Conservation (phyloP, 2,797 vertebrate genomes). For the Enteromius argenteus region DNA sequence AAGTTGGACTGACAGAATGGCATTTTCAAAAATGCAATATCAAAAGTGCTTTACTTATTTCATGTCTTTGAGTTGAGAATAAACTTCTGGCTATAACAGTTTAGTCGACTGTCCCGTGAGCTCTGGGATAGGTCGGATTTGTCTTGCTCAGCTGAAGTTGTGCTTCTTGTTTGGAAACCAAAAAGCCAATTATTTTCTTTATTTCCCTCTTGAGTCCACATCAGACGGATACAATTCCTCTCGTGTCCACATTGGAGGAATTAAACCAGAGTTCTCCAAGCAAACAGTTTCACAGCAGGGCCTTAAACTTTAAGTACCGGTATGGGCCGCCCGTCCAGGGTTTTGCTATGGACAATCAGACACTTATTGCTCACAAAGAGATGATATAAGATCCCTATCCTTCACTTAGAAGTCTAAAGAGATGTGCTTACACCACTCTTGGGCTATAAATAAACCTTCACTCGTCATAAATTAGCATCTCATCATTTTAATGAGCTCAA, state of each 20-base stretch:
- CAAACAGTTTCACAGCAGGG: neutral
- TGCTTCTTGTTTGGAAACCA: constrained; percentile 30
- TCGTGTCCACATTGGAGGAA: neutral
- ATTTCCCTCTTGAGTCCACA: constrained; percentile 22
- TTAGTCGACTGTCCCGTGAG: neutral
- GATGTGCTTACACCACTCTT: constrained; percentile 43
- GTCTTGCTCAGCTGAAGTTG: constrained; percentile 32
- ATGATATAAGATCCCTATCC: constrained; percentile 13
- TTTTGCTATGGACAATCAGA: constrained; percentile 9
- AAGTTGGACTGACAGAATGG: neutral
- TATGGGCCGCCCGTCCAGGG: neutral
- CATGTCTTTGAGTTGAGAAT: neutral
- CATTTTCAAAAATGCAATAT: neutral
- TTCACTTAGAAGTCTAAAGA: constrained; percentile 42
- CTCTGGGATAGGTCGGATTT: constrained; percentile 5
- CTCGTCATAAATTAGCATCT: constrained; percentile 56
- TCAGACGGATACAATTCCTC: neutral
- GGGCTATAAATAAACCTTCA: constrained; percentile 47
- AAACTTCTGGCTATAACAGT: constrained; percentile 3
- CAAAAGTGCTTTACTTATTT: constrained; percentile 7
- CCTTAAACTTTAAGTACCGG: constrained; percentile 17
- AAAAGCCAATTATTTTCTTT: constrained; percentile 34
- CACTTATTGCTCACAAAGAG: constrained; percentile 4
- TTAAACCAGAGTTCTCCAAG: constrained; percentile 37
- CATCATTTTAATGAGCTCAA: constrained; percentile 50